Percentiles rank a stretch among this genome's conserved stretches.
Conservation (phyloP, 2,113 vertebrate species). For the Recurvirostra avosetta region DNA sequence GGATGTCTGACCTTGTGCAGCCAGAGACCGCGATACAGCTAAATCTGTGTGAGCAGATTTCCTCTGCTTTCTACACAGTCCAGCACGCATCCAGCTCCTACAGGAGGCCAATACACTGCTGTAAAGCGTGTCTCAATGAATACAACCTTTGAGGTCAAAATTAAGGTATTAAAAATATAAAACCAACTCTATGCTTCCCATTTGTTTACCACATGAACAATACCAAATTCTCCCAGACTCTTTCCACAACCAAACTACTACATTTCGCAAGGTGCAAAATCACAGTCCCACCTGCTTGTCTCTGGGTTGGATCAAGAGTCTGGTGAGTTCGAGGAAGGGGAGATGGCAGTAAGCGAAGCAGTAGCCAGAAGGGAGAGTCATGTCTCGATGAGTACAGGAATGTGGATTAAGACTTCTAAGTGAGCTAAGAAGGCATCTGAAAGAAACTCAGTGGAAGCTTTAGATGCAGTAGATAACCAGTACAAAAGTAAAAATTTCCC, state of each 20-base stretch:
- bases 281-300: background rate
- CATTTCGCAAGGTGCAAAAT: background rate
- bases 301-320: background rate
- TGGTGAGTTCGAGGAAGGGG: background rate
- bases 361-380: background rate
- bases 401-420: background rate
- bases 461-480: background rate
- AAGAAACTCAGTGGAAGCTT: background rate
- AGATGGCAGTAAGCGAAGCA: background rate
- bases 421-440: background rate
- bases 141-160: background rate
- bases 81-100: background rate
- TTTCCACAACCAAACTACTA: background rate
- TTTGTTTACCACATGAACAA: background rate
- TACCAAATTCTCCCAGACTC: background rate
- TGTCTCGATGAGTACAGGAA: rapidly evolving
- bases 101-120: rapidly evolving
- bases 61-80: background rate
- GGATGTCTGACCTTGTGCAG: background rate
- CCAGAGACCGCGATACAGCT: background rate
- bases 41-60: background rate
- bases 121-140: rapidly evolving
- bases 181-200: background rate
- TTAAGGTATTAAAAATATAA: background rate
- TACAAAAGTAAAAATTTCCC: background rate